Evolutionary conservation across 2,888 invertebrate species (phyloP).

Genomic region (Epiperipatus broadwayi): DNA sequence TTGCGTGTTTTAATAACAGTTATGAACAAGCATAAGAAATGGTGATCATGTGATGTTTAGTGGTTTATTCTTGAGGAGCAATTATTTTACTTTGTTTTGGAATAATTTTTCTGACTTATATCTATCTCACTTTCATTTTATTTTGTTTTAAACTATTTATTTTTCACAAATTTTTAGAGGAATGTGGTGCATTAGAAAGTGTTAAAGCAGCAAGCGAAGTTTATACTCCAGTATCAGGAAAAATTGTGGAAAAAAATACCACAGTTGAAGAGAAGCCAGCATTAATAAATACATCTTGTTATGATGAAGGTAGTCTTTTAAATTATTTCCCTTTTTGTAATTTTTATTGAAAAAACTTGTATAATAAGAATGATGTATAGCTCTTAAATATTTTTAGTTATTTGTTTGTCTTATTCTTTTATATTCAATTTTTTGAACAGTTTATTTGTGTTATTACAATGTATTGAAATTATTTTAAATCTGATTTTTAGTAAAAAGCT

Average conservation of each 20-base stretch:
- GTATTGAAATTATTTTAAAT: no score
- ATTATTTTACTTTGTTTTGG: background rate
- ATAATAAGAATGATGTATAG: background rate
- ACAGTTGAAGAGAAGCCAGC: conserved; percentile 62
- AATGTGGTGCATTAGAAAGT: conserved; percentile 90
- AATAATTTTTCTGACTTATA: background rate
- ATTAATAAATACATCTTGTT: conserved; percentile 73
- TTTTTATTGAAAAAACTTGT: background rate
- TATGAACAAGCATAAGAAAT: no score
- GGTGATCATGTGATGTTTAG: no score
- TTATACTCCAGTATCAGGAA: conserved; percentile 73
- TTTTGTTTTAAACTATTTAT: conserved; percentile 11
- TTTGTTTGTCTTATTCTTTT: no score
- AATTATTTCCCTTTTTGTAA: background rate
- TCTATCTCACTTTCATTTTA: conserved; percentile 6
- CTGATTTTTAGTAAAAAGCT: no score
- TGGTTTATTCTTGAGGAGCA: background rate
- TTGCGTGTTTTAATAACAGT: no score
- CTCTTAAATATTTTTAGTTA: no score
- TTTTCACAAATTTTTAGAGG: conserved; percentile 41
- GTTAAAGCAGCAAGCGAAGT: conserved; percentile 98
- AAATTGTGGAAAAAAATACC: conserved; percentile 59
- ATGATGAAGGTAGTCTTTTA: conserved; percentile 48
- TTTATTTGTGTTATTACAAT: no score
- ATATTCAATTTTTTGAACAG: no score